Conservation (phyloP, 2,888 invertebrate species). For the Scaptomyza tumidula region DNA sequence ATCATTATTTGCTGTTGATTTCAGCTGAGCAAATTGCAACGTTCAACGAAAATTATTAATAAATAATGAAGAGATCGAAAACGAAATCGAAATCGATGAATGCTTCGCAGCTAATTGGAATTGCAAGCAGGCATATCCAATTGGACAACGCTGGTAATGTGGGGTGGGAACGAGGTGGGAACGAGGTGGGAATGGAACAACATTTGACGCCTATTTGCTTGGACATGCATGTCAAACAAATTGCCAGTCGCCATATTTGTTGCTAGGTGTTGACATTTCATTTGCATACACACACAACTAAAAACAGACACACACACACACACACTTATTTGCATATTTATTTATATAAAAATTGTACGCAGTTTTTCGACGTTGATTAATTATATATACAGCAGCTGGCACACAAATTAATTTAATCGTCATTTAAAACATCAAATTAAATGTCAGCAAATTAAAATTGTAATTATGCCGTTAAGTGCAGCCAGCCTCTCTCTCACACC, state of each 20-base stretch:
- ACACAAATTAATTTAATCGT: conserved; percentile 73
- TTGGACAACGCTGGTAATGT: conserved; percentile 33
- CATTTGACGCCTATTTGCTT: conserved; percentile 64
- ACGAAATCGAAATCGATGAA: conserved; percentile 56
- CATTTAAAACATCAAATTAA: conserved; percentile 77
- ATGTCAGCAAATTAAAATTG: conserved; percentile 75
- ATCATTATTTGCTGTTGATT: conserved; percentile 34
- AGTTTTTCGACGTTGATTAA: conserved; percentile 70
- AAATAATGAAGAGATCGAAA: conserved; percentile 38
- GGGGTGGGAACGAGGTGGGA: not conserved
- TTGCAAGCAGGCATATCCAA: conserved; percentile 51
- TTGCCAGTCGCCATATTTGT: conserved; percentile 66
- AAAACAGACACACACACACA: not conserved
- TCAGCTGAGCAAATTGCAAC: conserved; percentile 54
- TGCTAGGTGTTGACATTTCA: conserved; percentile 70
- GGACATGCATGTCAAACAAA: conserved; percentile 65
- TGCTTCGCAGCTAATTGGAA: conserved; percentile 57
- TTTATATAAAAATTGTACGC: conserved; percentile 39
- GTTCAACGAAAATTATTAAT: not conserved
- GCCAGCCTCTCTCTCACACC: conserved; percentile 4
- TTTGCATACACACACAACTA: conserved; percentile 48
- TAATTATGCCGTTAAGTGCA: conserved; percentile 73
- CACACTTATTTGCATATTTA: conserved; percentile 1
- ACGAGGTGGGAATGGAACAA: conserved; percentile 15
- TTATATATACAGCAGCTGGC: conserved; percentile 67